A percentile compares a stretch with the other conserved stretches of the same genome.
These are phyloP conservation scores for Saccopteryx leptura DNA, from an alignment of 2,113 vertebrate species.

Conservation along the genomic window DNA sequence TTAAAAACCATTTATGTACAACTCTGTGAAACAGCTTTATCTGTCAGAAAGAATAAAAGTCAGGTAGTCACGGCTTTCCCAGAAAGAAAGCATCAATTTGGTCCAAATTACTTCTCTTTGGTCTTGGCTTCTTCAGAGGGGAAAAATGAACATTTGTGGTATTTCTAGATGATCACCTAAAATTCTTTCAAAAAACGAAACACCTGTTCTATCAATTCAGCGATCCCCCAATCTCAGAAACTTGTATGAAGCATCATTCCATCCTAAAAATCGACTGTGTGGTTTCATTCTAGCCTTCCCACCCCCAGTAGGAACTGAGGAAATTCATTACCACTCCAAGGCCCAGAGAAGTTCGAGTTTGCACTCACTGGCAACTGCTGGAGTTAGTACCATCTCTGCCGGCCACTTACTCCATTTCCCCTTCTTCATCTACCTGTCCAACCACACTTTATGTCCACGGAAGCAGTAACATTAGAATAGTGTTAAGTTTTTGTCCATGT, in stretches of 20 bases:
- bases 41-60: not conserved
- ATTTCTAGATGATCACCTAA: slow-evolving; percentile 46
- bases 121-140: not conserved
- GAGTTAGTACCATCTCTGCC: not conserved
- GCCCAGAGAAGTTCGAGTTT: not conserved
- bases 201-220: not conserved
- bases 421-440: not conserved
- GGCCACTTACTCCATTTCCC: not conserved
- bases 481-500: not conserved
- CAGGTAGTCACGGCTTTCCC: not conserved
- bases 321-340: not conserved
- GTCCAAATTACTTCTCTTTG: not conserved
- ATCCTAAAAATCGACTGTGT: not conserved
- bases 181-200: slow-evolving; percentile 51
- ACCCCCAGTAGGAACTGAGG: not conserved
- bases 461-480: slow-evolving; percentile 17
- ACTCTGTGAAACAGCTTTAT: not conserved
- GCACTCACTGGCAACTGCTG: not conserved
- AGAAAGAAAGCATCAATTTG: slow-evolving; percentile 23
- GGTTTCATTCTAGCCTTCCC: not conserved
- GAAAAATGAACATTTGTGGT: not conserved
- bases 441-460: not conserved
- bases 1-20: not conserved
- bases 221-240: not conserved
- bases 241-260: slow-evolving; percentile 14